phyloP scores from a whole-genome alignment of 1,140 invertebrate genomes.

The Drosophila tani region DNA sequence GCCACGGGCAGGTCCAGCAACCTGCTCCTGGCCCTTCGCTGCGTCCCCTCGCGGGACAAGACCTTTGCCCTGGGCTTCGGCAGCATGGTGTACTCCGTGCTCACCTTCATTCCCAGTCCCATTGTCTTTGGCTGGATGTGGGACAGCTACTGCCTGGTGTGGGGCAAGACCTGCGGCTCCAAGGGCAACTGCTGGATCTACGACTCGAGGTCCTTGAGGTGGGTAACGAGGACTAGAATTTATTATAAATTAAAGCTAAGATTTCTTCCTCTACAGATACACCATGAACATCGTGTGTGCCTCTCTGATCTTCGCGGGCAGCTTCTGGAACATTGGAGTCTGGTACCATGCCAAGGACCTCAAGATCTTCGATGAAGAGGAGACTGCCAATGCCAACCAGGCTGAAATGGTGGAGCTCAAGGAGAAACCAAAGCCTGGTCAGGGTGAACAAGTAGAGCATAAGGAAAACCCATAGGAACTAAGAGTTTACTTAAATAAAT shows the following conservation, averaged over 20 bases:
- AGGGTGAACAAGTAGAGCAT: slow-evolving; percentile 4
- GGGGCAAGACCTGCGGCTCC: slow-evolving; percentile 90
- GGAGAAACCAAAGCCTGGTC: slow-evolving; percentile 8
- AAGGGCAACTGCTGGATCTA: slow-evolving; percentile 91
- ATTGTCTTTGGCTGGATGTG: slow-evolving; percentile 90
- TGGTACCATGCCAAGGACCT: slow-evolving; percentile 89
- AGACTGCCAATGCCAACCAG: slow-evolving; percentile 51
- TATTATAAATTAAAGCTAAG: too few species aligned
- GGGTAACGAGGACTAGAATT: neutral
- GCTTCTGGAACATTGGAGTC: slow-evolving; percentile 88
- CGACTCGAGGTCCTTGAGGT: slow-evolving; percentile 88
- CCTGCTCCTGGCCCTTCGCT: slow-evolving; percentile 88
- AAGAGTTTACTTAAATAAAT: neutral
- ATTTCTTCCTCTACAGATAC: slow-evolving; percentile 74
- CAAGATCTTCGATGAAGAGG: slow-evolving; percentile 89
- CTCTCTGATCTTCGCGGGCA: slow-evolving; percentile 87
- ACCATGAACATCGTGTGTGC: slow-evolving; percentile 88
- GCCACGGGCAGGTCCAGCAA: slow-evolving; percentile 89
- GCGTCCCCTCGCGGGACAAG: slow-evolving; percentile 89
- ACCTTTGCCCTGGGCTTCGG: slow-evolving; percentile 89
- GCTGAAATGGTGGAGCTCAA: slow-evolving; percentile 26
- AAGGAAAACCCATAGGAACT: slow-evolving; percentile 13
- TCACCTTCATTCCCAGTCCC: slow-evolving; percentile 90
- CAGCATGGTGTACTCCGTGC: slow-evolving; percentile 88
- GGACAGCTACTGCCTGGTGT: slow-evolving; percentile 89